Evolutionary conservation across 2,113 vertebrate species (phyloP).

Genomic region (Sebastes schlegelii): DNA sequence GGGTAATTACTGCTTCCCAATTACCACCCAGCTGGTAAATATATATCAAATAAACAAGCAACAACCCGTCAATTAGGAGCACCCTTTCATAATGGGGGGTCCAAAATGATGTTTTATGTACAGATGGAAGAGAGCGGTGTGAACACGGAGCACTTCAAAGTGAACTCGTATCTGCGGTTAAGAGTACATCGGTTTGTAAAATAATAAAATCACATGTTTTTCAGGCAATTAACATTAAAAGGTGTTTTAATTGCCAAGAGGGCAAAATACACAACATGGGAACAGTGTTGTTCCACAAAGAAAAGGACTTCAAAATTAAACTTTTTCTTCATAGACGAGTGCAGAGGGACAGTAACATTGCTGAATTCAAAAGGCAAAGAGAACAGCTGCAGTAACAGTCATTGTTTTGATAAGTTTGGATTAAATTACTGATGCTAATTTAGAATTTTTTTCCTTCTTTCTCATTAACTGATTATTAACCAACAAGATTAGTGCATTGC

Average conservation of each 20-base stretch:
- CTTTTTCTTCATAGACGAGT: slow-evolving; percentile 49
- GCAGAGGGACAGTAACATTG: slow-evolving; percentile 62
- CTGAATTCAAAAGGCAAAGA: slow-evolving; percentile 69
- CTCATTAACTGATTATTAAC: no score
- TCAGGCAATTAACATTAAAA: slow-evolving; percentile 72
- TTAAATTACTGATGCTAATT: no score
- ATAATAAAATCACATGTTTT: slow-evolving; percentile 70
- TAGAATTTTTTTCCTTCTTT: no score
- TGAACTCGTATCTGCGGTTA: slow-evolving; percentile 64
- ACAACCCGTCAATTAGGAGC: slow-evolving; percentile 84
- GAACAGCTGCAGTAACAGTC: slow-evolving; percentile 74
- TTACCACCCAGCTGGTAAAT: slow-evolving; percentile 82
- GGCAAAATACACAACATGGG: slow-evolving; percentile 36
- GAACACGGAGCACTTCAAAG: slow-evolving; percentile 75
- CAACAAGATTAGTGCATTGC: no score
- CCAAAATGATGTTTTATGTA: slow-evolving; percentile 73
- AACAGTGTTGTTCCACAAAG: neutral
- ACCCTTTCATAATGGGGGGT: slow-evolving; percentile 72
- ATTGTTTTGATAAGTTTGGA: no score
- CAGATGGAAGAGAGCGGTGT: slow-evolving; percentile 41
- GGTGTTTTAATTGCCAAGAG: slow-evolving; percentile 66
- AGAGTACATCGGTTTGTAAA: slow-evolving; percentile 60
- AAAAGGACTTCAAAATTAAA: slow-evolving; percentile 49
- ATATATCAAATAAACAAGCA: slow-evolving; percentile 87
- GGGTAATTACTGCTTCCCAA: slow-evolving; percentile 83